phyloP scores from a whole-genome alignment of 2,888 invertebrate species.

The Labia minor region DNA sequence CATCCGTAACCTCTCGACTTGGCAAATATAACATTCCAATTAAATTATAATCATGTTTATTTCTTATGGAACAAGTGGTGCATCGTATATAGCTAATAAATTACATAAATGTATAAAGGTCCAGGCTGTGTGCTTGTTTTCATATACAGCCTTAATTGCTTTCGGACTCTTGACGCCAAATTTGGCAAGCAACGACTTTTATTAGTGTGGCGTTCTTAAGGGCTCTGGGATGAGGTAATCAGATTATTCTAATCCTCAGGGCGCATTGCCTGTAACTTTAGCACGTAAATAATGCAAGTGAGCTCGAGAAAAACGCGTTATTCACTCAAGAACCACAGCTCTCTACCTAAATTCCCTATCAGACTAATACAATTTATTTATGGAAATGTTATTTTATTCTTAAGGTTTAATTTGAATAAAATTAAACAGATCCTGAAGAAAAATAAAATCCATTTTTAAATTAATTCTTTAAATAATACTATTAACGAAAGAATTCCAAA shows the following conservation, averaged over 20 bases:
- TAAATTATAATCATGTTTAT: constrained; percentile 13
- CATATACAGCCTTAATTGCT: background rate
- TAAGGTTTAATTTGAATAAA: no score
- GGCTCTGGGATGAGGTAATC: background rate
- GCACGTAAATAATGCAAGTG: background rate
- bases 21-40: constrained; percentile 13
- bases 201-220: background rate
- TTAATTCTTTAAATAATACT: no score
- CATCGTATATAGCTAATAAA: background rate
- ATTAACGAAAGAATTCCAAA: no score
- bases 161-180: constrained; percentile 13
- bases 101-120: constrained; percentile 13
- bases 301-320: background rate
- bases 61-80: background rate
- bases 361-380: background rate
- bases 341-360: background rate
- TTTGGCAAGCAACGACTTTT: constrained; percentile 13
- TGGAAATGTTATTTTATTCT: background rate
- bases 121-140: background rate
- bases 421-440: no score
- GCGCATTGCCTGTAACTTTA: background rate
- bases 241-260: constrained; percentile 13
- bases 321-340: background rate
- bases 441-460: no score
- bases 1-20: constrained; percentile 7